Evolutionary conservation across 2,888 invertebrate species (phyloP).

Genomic region (Crossocerus cetratus): DNA sequence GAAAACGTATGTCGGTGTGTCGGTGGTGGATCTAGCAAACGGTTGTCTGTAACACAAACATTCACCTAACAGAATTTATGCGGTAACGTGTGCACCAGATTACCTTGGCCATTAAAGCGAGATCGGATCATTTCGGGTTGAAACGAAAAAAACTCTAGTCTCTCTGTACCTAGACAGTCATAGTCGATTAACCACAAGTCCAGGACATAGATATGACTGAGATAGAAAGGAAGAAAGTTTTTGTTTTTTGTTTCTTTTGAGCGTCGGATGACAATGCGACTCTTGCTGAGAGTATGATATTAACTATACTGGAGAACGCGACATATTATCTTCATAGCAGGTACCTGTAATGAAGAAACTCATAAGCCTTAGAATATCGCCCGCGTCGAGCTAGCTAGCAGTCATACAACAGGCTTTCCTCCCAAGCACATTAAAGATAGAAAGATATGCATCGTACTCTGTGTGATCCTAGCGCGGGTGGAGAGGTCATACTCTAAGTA

Average conservation of each 20-base stretch:
- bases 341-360: slow-evolving; percentile 74
- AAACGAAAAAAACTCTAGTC: slow-evolving; percentile 57
- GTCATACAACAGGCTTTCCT: slow-evolving; percentile 25
- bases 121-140: slow-evolving; percentile 58
- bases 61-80: slow-evolving; percentile 59
- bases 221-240: slow-evolving; percentile 60
- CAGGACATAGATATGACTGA: slow-evolving; percentile 66
- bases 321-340: slow-evolving; percentile 73
- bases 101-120: slow-evolving; percentile 68
- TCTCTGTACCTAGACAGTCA: slow-evolving; percentile 60
- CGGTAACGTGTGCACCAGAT: slow-evolving; percentile 53
- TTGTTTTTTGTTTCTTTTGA: too few species aligned
- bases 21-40: slow-evolving; percentile 52
- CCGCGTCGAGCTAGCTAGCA: slow-evolving; percentile 5
- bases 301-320: slow-evolving; percentile 65
- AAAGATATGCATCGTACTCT: slow-evolving; percentile 16
- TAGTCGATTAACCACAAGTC: slow-evolving; percentile 66
- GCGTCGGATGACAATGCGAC: slow-evolving; percentile 64
- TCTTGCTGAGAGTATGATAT: slow-evolving; percentile 62
- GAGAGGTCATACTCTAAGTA: too few species aligned
- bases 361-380: slow-evolving; percentile 50
- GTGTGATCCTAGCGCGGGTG: too few species aligned
- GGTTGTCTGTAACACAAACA: slow-evolving; percentile 53
- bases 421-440: slow-evolving; percentile 26
- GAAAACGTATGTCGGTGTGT: background rate